Conservation (phyloP, 2,113 vertebrate species). For the Oryzias melastigma region DNA sequence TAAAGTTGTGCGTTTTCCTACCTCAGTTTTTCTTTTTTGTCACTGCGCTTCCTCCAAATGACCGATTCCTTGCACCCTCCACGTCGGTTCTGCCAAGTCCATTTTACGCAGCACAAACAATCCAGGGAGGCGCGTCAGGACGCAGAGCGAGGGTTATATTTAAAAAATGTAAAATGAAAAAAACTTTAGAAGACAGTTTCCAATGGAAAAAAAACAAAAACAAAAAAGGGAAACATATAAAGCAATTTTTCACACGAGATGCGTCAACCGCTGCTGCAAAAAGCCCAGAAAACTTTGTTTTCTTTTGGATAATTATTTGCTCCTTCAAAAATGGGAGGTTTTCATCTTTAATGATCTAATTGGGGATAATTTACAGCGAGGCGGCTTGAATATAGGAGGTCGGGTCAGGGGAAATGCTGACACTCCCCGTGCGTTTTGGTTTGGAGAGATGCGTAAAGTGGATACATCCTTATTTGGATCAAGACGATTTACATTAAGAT, state of each 20-base stretch:
- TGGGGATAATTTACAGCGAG: background rate
- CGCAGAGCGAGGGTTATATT: conserved; percentile 37
- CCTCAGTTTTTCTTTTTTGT: conserved; percentile 34
- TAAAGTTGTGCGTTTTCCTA: conserved; percentile 32
- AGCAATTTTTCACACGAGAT: background rate
- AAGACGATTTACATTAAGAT: no score
- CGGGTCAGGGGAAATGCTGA: background rate
- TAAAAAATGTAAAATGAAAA: background rate
- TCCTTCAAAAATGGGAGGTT: background rate
- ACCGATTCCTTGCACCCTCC: conserved; percentile 58
- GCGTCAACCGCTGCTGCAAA: background rate
- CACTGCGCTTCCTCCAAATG: conserved; percentile 27
- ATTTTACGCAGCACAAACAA: conserved; percentile 53
- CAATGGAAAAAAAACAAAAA: background rate
- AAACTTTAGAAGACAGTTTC: conserved; percentile 15
- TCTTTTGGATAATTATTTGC: background rate
- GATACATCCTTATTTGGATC: no score
- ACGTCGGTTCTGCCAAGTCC: conserved; percentile 58
- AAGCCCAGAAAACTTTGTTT: background rate
- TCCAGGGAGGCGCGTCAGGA: conserved; percentile 46
- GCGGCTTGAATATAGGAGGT: background rate
- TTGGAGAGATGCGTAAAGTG: conserved; percentile 37
- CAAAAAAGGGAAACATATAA: background rate
- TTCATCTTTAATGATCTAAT: background rate
- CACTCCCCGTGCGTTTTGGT: conserved; percentile 39